Evolutionary conservation across 1,140 invertebrate species (phyloP).

Genomic region (Melanaphis sacchari): DNA sequence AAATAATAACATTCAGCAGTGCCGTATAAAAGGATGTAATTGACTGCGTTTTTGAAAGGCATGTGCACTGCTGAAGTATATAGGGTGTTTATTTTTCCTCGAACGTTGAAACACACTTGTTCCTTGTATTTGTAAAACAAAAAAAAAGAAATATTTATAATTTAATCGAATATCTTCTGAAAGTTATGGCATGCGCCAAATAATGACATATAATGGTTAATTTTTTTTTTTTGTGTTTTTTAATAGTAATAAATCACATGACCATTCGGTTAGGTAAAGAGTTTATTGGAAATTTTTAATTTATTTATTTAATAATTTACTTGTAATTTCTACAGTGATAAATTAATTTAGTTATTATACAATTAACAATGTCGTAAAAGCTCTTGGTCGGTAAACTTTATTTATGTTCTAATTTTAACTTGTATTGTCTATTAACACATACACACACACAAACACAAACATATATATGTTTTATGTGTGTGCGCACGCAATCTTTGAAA

Average conservation of each 20-base stretch:
- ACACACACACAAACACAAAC: background rate
- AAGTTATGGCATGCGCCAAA: background rate
- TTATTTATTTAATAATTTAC: background rate
- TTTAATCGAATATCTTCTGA: background rate
- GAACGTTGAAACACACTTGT: background rate
- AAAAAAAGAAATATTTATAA: background rate
- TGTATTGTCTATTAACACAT: background rate
- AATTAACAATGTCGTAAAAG: background rate
- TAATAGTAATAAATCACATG: background rate
- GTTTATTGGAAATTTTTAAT: background rate
- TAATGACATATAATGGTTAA: background rate
- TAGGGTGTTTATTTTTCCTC: background rate
- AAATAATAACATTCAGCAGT: slow-evolving; percentile 38
- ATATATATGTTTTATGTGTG: background rate
- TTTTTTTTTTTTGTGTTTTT: no score
- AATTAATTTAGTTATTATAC: background rate
- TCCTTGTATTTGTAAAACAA: background rate
- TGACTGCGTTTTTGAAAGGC: slow-evolving; percentile 34
- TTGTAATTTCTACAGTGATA: background rate
- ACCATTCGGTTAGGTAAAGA: background rate
- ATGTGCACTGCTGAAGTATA: slow-evolving; percentile 49
- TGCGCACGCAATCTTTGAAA: background rate
- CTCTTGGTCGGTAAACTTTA: background rate
- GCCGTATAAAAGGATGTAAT: slow-evolving; percentile 50
- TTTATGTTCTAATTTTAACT: background rate